Conservation (phyloP, 2,888 invertebrate genomes). For the Autographa gamma region DNA sequence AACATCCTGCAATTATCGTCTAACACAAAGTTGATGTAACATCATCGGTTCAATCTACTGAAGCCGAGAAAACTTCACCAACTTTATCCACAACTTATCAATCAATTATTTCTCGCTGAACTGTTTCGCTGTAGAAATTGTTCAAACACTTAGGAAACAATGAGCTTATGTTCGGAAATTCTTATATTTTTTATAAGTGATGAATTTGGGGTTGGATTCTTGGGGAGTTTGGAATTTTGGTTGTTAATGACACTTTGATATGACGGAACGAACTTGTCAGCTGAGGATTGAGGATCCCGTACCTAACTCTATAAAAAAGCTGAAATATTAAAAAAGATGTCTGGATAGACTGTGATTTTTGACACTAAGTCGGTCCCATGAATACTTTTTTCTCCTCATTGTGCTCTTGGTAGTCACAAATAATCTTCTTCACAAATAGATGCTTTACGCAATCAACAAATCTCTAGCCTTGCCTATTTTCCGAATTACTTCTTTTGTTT, state of each 20-base stretch:
- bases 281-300: too few species aligned
- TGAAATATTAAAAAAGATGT: too few species aligned
- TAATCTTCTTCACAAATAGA: too few species aligned
- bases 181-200: not conserved
- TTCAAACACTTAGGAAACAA: conserved; percentile 6
- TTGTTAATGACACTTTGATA: not conserved
- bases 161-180: not conserved
- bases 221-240: not conserved
- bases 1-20: conserved; percentile 17
- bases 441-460: too few species aligned
- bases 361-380: too few species aligned
- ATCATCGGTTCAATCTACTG: conserved; percentile 27
- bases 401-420: too few species aligned
- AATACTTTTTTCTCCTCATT: too few species aligned
- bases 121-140: not conserved
- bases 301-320: too few species aligned
- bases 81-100: conserved; percentile 12
- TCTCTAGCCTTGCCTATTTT: too few species aligned
- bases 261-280: too few species aligned
- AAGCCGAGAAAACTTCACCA: conserved; percentile 14
- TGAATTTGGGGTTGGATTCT: not conserved
- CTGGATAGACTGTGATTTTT: too few species aligned
- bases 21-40: conserved; percentile 23
- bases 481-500: not conserved
- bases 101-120: conserved; percentile 21